Conservation (phyloP, 2,113 vertebrate species). For the Triplophysa tibetana region DNA sequence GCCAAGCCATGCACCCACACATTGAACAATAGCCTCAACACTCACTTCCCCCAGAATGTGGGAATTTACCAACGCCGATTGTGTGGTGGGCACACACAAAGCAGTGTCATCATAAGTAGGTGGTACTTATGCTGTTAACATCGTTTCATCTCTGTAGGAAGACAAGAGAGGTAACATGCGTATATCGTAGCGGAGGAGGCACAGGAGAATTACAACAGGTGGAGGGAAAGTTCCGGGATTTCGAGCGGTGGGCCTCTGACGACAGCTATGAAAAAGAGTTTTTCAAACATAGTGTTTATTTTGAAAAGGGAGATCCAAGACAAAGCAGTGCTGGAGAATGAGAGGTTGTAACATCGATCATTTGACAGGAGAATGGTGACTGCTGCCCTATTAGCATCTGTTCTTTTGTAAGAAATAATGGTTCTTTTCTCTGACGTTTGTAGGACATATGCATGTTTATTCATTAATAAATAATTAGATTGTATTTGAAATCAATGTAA, state of each 20-base stretch:
- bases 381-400: not conserved
- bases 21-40: slow-evolving; percentile 63
- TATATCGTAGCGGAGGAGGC: not conserved
- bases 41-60: slow-evolving; percentile 24
- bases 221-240: slow-evolving; percentile 1
- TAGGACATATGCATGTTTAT: no score
- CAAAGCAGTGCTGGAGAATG: slow-evolving; percentile 23
- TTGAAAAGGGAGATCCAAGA: slow-evolving; percentile 23
- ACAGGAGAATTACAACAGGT: slow-evolving; percentile 13
- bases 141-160: slow-evolving; percentile 50
- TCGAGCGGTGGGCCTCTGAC: slow-evolving; percentile 4
- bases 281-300: slow-evolving; percentile 11
- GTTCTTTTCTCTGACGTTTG: no score
- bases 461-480: not conserved
- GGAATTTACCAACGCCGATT: slow-evolving; percentile 57
- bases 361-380: slow-evolving; percentile 54
- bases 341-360: slow-evolving; percentile 45
- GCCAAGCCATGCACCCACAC: slow-evolving; percentile 71
- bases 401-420: no score
- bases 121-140: slow-evolving; percentile 64
- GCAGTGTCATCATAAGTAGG: slow-evolving; percentile 52
- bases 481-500: not conserved
- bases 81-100: slow-evolving; percentile 44
- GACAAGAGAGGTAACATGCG: slow-evolving; percentile 11
- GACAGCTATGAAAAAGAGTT: not conserved